phyloP scores from a whole-genome alignment of 1,140 invertebrate species.

The Saxidomus purpurata region DNA sequence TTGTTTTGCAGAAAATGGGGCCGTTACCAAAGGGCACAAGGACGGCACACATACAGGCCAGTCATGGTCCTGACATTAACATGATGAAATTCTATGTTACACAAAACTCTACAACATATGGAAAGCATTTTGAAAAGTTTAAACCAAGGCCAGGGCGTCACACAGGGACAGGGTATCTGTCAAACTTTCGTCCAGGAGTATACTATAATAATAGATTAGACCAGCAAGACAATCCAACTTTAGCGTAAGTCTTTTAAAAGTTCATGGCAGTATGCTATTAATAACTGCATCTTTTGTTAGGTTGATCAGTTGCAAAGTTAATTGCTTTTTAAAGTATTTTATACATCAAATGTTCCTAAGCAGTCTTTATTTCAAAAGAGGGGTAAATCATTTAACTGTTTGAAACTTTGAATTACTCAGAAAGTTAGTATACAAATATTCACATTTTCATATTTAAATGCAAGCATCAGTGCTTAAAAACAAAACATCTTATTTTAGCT shows the following conservation, averaged over 20 bases:
- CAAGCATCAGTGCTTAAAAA: too few relatives aligned
- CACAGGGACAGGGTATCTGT: conserved; percentile 84
- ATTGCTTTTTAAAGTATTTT: too few relatives aligned
- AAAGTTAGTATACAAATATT: too few relatives aligned
- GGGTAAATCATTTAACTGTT: too few relatives aligned
- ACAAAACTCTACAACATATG: conserved; percentile 83
- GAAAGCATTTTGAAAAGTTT: conserved; percentile 84
- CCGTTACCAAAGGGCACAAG: conserved; percentile 77
- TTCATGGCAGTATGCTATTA: too few relatives aligned
- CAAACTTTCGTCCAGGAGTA: conserved; percentile 84
- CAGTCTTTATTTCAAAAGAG: too few relatives aligned
- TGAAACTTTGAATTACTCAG: too few relatives aligned
- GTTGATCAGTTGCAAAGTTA: too few relatives aligned
- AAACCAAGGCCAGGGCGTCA: conserved; percentile 81
- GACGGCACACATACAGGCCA: conserved; percentile 81
- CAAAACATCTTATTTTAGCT: too few relatives aligned
- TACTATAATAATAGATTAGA: conserved; percentile 85
- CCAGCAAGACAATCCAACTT: conserved; percentile 84
- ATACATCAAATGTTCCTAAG: too few relatives aligned
- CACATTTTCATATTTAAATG: too few relatives aligned
- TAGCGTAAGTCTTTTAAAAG: conserved; percentile 79
- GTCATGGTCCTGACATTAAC: conserved; percentile 84
- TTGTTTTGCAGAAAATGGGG: conserved; percentile 68
- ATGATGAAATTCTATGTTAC: conserved; percentile 86
- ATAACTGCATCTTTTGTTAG: too few relatives aligned